Base-by-base conservation (phyloP, 2,797 vertebrate genomes). In the Artibeus lituratus region DNA sequence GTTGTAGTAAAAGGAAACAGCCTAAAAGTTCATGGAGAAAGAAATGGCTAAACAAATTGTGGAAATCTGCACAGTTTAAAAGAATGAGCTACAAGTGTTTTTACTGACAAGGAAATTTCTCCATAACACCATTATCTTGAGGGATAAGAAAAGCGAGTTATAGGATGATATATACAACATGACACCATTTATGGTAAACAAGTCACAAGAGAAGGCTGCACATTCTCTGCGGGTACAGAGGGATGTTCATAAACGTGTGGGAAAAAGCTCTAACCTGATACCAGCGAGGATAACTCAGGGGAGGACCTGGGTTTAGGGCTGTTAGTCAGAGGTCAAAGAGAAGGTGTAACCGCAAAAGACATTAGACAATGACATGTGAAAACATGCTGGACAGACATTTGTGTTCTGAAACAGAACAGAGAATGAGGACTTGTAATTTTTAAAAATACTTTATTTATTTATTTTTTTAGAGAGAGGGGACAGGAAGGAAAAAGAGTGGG, bases 351-450 rank as follows among this genome's bases (percentile, higher is more conserved):
- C 55, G 70, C 12, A 26, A 69, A 91, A 62, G 65, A 89, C 42
- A 44, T 78, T 90, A 49, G 49, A 92, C 19, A 90, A 32, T 67
- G 22, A 55, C 18, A 1, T 51, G 19, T 32, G 83, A 53, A 94
- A 90, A 78, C 10, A 62, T 72, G n/a, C 57, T 87, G 32, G 57
- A 26, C 22, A 83, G 67, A 37, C 26, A 2, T 44, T 77, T 21
- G 39, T 10, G 3, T 95, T 92, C 47, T 44, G 10, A 94, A 74
- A 59, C 19, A 73, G 49, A 73, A 37, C 86, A 62, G 94, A 90
- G 62, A 90, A 87, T 81, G 59, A 95, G 57, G 29, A 47, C 44
- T 94, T 95, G 10, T 15, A 49, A 49, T 29, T 94, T 97, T 93
- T 81, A 77, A 92, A 42, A 42, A 42, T 42, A 42, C 7, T 42